A percentile compares a stretch with the other conserved stretches of the same genome.
Evolutionary conservation across 2,888 invertebrate species (phyloP).

Genomic region (Amphimallon solstitiale): DNA sequence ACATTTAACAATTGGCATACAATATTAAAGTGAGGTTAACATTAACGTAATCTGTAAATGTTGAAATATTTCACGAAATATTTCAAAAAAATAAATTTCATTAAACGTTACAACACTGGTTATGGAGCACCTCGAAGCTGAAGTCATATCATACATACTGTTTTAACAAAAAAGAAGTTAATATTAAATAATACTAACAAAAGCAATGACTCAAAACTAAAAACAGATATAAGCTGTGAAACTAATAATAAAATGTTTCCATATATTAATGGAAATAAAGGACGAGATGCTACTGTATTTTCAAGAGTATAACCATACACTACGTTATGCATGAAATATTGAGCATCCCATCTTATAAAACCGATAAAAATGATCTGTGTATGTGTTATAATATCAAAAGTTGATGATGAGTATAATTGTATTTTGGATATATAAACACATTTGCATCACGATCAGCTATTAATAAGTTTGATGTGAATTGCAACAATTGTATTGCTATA

Average conservation of each 20-base stretch:
- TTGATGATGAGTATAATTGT: slow-evolving; percentile 62
- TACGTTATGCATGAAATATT: slow-evolving; percentile 94
- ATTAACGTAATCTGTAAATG: too few relatives aligned
- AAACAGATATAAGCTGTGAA: slow-evolving; percentile 62
- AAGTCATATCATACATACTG: slow-evolving; percentile 79
- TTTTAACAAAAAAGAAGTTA: slow-evolving; percentile 79
- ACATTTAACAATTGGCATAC: too few relatives aligned
- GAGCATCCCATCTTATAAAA: slow-evolving; percentile 93
- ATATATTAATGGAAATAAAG: slow-evolving; percentile 83
- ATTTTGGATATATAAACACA: slow-evolving; percentile 74
- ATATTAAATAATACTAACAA: slow-evolving; percentile 75
- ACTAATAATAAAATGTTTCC: slow-evolving; percentile 62
- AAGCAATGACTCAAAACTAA: slow-evolving; percentile 71
- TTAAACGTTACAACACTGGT: too few relatives aligned
- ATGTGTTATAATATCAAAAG: slow-evolving; percentile 67
- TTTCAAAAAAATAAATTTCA: too few relatives aligned
- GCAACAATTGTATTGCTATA: slow-evolving; percentile 71
- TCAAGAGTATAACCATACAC: slow-evolving; percentile 94
- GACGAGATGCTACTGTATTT: slow-evolving; percentile 93
- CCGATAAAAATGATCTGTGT: slow-evolving; percentile 81
- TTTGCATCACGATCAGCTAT: slow-evolving; percentile 82
- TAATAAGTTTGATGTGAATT: slow-evolving; percentile 73
- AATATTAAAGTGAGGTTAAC: too few relatives aligned
- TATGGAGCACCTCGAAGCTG: slow-evolving; percentile 74
- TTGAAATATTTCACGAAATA: too few relatives aligned